Base-by-base conservation (phyloP, 2,113 vertebrate species). In the Pachyramphus minor region DNA sequence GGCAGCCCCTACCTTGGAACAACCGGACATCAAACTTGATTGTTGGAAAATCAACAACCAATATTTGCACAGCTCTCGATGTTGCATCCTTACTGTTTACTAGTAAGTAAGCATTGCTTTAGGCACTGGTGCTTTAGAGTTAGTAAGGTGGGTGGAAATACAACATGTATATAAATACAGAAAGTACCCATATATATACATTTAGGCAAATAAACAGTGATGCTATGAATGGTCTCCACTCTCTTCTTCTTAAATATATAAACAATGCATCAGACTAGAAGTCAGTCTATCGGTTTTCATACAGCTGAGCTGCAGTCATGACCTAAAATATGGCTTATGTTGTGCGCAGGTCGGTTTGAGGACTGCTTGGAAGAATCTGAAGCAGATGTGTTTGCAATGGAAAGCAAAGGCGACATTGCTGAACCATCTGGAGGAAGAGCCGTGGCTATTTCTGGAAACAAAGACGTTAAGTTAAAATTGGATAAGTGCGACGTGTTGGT, bases 261-360 rank as follows among this genome's bases (percentile, higher is more conserved):
- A 90, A 96, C 93, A 95, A 92, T 1, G 4, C 66, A 9, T 62
- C 86, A 76, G 75, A 88, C 39, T 50, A 58, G 59, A 31, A 24
- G 76, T 84, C 87, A 91, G 62, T 83, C 63, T 71, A 47, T 55
- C 35, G 19, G 67, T 83, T 94, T 87, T 98, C 97, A 99, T 42
- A 99, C 99, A 72, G 99, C 99, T 5, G 99, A 99, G 97, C 99
- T 99, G 96, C 99, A 99, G 90, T 99, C 99, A 1, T 99, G 99
- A 90, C 99, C 99, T 88, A 99, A 97, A 87, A 99, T 99, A 98
- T 99, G 99, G 98, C 99, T 99, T 98, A 99, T 99, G 97, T 99
- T 99, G 97, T 99, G 99, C 86, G 99, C 99, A 22, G 99, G 99
- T 52, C 99, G 98, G 94, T 99, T 99, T 33, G 98, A 98, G 68